phyloP scores from a whole-genome alignment of 92 coral and sea anemone species.

The Montipora capitata region DNA sequence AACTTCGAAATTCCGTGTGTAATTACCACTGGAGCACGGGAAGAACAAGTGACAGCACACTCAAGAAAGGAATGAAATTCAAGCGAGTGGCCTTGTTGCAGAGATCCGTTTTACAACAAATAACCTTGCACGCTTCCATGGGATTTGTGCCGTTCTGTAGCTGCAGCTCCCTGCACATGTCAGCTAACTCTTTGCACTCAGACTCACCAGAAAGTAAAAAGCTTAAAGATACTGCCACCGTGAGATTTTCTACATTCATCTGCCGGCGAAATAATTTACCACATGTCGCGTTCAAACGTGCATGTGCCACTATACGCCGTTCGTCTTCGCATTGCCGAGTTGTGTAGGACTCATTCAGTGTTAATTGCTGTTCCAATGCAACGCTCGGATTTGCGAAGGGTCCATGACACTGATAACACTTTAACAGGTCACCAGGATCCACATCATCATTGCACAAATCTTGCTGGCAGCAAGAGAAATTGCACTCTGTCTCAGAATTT shows the following conservation, averaged over 20 bases:
- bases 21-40: not conserved
- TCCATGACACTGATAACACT: slow-evolving; percentile 18
- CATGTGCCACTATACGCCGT: not conserved
- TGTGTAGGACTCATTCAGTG: not conserved
- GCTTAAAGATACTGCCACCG: not conserved
- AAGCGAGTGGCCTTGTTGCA: slow-evolving; percentile 1
- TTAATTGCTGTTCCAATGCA: not conserved
- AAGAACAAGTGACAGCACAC: not conserved
- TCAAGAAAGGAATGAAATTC: not conserved
- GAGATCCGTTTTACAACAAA: not conserved
- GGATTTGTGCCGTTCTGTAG: not conserved
- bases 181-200: not conserved
- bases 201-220: not conserved
- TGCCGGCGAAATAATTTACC: not conserved
- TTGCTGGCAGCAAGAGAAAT: not conserved
- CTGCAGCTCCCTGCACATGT: not conserved
- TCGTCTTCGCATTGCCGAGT: not conserved
- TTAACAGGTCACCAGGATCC: not conserved
- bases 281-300: not conserved
- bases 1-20: too few relatives aligned
- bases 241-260: not conserved
- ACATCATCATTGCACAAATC: slow-evolving; percentile 9
- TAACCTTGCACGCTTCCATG: not conserved
- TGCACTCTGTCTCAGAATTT: not conserved
- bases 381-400: not conserved